These are phyloP conservation scores for Thalassophryne amazonica DNA, from an alignment of 2,797 vertebrate genomes.

Conservation along the genomic window DNA sequence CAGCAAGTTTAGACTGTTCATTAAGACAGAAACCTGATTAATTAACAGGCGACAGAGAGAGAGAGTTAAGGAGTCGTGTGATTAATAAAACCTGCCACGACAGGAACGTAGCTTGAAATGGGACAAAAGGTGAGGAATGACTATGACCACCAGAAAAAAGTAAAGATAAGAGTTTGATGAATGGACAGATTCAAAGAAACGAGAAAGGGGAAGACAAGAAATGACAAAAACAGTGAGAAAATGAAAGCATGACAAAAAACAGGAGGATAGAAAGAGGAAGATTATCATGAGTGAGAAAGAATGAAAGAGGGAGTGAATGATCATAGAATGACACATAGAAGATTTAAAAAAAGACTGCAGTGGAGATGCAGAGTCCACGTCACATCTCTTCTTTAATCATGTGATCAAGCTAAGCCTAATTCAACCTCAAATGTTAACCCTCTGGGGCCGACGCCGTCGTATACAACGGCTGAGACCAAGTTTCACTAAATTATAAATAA, in stretches of 20 bases:
- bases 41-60: slow-evolving; percentile 46
- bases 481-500: too few species aligned
- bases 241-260: neutral
- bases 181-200: neutral
- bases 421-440: too few species aligned
- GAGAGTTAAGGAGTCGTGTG: slow-evolving; percentile 53
- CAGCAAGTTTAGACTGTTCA: slow-evolving; percentile 69
- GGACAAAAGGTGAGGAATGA: slow-evolving; percentile 49
- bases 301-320: neutral
- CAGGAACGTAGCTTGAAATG: slow-evolving; percentile 57
- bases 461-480: too few species aligned
- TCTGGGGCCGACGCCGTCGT: too few species aligned
- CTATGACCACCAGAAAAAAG: slow-evolving; percentile 3
- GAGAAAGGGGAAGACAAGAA: neutral
- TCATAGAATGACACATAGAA: neutral
- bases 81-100: slow-evolving; percentile 53
- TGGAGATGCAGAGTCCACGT: slow-evolving; percentile 5
- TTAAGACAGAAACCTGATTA: slow-evolving; percentile 66
- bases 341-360: neutral
- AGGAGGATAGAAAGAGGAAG: neutral
- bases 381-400: too few species aligned
- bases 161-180: neutral
- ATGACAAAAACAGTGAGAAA: neutral
- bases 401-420: too few species aligned
- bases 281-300: slow-evolving; percentile 7